phyloP scores from a whole-genome alignment of 2,888 invertebrate genomes.

The Heliconius ismenius region DNA sequence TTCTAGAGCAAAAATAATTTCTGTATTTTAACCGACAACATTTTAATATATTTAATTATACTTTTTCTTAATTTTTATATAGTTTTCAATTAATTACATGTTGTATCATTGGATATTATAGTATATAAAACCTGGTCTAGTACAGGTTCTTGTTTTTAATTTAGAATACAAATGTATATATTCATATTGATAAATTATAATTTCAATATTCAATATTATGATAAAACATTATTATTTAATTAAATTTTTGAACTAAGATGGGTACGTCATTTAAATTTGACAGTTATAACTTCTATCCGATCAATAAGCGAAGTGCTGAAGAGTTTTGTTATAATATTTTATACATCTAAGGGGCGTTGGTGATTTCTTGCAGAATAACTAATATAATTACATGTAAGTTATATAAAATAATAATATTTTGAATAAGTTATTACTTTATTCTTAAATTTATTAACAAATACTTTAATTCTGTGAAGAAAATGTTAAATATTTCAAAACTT shows the following conservation, averaged over 20 bases:
- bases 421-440: neutral
- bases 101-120: no score
- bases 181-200: neutral
- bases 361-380: neutral
- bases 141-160: no score
- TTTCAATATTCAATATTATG: neutral
- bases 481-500: constrained; percentile 1
- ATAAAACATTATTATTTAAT: neutral
- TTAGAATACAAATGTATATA: no score
- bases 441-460: neutral
- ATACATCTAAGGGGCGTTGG: constrained; percentile 22
- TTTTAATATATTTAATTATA: no score
- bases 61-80: no score
- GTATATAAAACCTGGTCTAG: no score
- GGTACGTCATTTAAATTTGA: constrained; percentile 18
- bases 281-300: constrained; percentile 16
- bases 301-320: constrained; percentile 19
- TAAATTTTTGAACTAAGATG: constrained; percentile 11
- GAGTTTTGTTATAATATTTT: neutral
- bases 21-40: no score
- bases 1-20: no score
- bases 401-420: neutral
- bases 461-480: neutral
- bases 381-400: constrained; percentile 2
- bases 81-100: no score